Base-by-base conservation (phyloP, 2,797 vertebrate species). In the Argya squamiceps region DNA sequence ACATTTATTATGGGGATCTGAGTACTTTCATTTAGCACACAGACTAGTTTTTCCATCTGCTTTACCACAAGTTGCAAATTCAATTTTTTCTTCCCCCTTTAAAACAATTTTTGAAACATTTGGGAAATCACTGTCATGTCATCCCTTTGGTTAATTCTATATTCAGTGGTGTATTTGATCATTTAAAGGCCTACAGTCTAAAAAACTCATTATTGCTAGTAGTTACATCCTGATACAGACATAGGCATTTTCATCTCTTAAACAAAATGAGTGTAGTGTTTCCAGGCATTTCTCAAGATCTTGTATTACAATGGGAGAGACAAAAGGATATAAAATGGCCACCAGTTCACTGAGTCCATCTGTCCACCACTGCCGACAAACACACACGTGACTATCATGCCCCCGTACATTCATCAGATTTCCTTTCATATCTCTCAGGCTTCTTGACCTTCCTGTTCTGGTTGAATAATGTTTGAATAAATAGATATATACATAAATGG, bases 401-500 rank as follows among this genome's bases (percentile, higher is more conserved):
- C 2, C 3, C 15, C 34, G 30, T 53, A 36, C 5, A 53, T 53
- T 30, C 37, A 81, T 46, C 17, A 29, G 10, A 39, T 84, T 84
- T 88, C 36, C 19, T 92, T 92, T 71, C 34, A 75, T 78, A 64
- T 84, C 29, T 86, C 3, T 52, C 56, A 6, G 30, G 13, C 7
- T 93, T 92, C 74, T 62, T 95, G 80, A 86, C 74, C 83, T 90
- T 71, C 69, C 37, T 90, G 36, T 83, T 88, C 58, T 47, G 32
- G 41, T n/a, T 95, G 73, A 96, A 88, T 90, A 68, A 90, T 71
- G 14, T 74, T 86, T 92, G 62, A 56, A 69, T 93, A 81, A 94
- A 84, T 81, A 88, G 34, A 88, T 75, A 88, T 50, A 81, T 53
- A 88, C 83, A 71, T 62, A 95, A 95, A 86, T 78, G 58, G 80